Evolutionary conservation across 2,113 vertebrate genomes (phyloP).

Genomic region (Rhinolophus ferrumequinum): DNA sequence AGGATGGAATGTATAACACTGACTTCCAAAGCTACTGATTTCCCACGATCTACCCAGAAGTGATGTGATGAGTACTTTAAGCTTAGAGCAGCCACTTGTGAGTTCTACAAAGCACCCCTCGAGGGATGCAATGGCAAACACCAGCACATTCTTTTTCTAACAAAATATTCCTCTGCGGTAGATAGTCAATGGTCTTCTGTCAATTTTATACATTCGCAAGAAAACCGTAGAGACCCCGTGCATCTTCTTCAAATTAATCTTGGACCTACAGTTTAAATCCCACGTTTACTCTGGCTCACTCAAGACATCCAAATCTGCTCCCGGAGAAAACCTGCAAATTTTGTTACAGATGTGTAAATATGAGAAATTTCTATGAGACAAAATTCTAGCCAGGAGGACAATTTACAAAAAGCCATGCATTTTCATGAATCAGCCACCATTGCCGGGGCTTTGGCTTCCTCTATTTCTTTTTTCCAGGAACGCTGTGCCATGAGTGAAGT

Average conservation of each 20-base stretch:
- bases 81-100: slow-evolving; percentile 60
- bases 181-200: slow-evolving; percentile 48
- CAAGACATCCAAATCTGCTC: neutral
- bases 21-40: slow-evolving; percentile 37
- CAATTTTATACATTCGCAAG: slow-evolving; percentile 71
- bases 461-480: neutral
- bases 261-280: slow-evolving; percentile 61
- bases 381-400: neutral
- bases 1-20: slow-evolving; percentile 1
- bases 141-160: slow-evolving; percentile 8
- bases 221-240: slow-evolving; percentile 28
- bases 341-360: neutral
- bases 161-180: slow-evolving; percentile 55
- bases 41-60: slow-evolving; percentile 31
- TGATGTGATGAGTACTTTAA: neutral
- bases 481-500: neutral
- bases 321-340: slow-evolving; percentile 15
- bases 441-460: neutral
- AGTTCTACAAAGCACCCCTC: slow-evolving; percentile 35
- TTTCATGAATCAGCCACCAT: slow-evolving; percentile 22
- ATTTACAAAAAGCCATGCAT: slow-evolving; percentile 26
- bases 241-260: slow-evolving; percentile 71
- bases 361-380: neutral
- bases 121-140: slow-evolving; percentile 39
- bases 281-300: slow-evolving; percentile 40